Evolutionary conservation across 1,140 invertebrate species (phyloP), one percentile per base, ranked within the genome.

Genomic region (Euborellia annulipes): DNA sequence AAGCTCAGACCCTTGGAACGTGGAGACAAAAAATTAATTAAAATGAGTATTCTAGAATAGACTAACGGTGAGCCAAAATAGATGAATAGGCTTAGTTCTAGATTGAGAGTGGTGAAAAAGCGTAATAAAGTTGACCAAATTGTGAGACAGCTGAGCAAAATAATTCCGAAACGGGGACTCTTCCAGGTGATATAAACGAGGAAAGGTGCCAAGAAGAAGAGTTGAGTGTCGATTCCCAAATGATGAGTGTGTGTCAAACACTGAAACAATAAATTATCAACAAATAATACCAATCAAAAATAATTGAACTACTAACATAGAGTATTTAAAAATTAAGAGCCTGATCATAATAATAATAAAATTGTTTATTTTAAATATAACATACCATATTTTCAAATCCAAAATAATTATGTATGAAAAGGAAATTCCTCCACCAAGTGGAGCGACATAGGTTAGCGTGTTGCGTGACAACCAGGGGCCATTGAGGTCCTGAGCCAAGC

Each of bases 171-270:
- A 41, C 62, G 72, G 14, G 70, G 72, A 62, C 62, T 78, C 49
- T 69, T 77, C 67, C 77, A 82, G 3, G 86, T 52, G 2, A 78
- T 49, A n/a, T 70, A 63, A 46, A 82, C 63, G 3, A 86, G 62
- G 0, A 85, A 61, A 3, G 82, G 70, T 0, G 79, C 75, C 0
- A 77, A 57, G 3, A 79, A 62, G 58, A 83, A 86, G 30, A 86
- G 65, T 58, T 86, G 82, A 61, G 82, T 84, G 55, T 88, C 85
- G 54, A 85, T 84, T 6, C 82, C 82, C 42, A 87, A 60, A 44
- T 78, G 76, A 52, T 78, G 76, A 0, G 76, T 78, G 52, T 78
- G 75, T 0, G 75, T 77, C 14, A 78, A 60, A 54, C 76, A 78
- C 75, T 78, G 59, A 39, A 68, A 72, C 48, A 52, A 46, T 6